Conservation (phyloP, 2,797 vertebrate genomes). For the Falco peregrinus region DNA sequence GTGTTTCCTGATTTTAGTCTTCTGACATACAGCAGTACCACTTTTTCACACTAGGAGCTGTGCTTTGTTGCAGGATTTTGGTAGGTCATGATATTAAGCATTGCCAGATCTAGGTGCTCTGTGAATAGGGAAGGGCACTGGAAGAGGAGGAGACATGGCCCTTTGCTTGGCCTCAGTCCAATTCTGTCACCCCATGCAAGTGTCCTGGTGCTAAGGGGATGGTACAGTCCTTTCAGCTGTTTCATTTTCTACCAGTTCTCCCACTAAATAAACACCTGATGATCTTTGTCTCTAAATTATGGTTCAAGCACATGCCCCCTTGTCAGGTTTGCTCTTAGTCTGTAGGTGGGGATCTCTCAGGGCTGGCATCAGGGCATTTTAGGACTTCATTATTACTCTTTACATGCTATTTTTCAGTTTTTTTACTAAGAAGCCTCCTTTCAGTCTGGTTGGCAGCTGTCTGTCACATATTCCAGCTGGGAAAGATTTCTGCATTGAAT, state of each 20-base stretch:
- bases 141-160: background rate
- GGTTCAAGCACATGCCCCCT: background rate
- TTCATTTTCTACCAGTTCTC: background rate
- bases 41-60: background rate
- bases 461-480: background rate
- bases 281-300: background rate
- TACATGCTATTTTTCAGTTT: background rate
- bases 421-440: background rate
- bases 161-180: background rate
- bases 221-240: background rate
- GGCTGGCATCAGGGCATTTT: background rate
- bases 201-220: background rate
- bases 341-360: background rate
- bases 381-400: background rate
- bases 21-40: background rate
- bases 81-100: background rate
- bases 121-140: background rate
- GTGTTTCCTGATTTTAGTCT: background rate
- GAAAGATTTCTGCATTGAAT: background rate
- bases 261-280: background rate
- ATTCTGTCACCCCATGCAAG: background rate
- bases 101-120: background rate
- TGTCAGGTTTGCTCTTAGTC: background rate
- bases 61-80: background rate
- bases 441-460: background rate